phyloP scores from a whole-genome alignment of 2,113 vertebrate species.

The Pseudonaja textilis region DNA sequence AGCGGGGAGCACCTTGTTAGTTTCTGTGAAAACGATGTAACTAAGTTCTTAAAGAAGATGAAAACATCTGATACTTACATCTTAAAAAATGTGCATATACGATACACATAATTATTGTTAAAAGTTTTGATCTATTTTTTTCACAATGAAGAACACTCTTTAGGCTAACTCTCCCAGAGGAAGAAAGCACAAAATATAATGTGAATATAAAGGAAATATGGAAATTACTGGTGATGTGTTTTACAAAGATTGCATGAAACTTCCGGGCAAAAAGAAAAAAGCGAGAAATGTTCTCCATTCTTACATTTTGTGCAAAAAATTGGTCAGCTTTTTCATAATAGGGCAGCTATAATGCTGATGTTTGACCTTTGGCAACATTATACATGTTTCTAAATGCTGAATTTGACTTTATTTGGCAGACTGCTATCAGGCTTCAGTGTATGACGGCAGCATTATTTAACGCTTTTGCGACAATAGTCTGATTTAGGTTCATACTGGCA shows the following conservation, averaged over 20 bases:
- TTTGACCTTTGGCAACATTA: not conserved
- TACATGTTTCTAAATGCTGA: not conserved
- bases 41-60: not conserved
- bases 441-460: not conserved
- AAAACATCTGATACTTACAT: not conserved
- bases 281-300: not conserved
- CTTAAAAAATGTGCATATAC: accelerated
- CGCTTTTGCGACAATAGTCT: not conserved
- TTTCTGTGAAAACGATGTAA: not conserved
- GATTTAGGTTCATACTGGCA: not conserved
- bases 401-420: not conserved
- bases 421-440: not conserved
- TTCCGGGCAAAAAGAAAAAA: not conserved
- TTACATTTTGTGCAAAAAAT: not conserved
- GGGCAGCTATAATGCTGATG: not conserved
- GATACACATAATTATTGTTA: accelerated
- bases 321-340: not conserved
- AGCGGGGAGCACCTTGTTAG: not conserved
- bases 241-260: not conserved
- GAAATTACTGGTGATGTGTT: not conserved
- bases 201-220: not conserved
- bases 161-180: not conserved
- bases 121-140: not conserved
- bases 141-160: not conserved
- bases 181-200: not conserved